Percentiles rank a stretch among this genome's conserved stretches.
These are phyloP conservation scores for Operophtera brumata DNA, from an alignment of 2,888 invertebrate species.

Conservation along the genomic window DNA sequence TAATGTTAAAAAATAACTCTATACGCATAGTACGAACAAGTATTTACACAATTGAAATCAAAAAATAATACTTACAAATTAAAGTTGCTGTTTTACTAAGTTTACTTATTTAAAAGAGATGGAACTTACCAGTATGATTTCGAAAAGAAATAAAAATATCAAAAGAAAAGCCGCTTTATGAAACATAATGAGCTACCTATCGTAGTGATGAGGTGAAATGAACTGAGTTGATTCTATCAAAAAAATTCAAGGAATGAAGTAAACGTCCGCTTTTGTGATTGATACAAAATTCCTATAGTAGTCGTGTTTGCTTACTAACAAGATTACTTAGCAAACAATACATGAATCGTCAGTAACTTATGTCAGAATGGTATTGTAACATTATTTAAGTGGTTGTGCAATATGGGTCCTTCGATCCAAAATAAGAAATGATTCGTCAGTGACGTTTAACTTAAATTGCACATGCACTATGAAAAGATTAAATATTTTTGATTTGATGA, in stretches of 20 bases:
- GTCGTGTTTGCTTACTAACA: slow-evolving; percentile 22
- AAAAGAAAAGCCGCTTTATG: slow-evolving; percentile 38
- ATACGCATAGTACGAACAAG: no score
- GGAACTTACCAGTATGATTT: slow-evolving; percentile 23
- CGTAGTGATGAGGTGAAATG: slow-evolving; percentile 33
- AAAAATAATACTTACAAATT: no score
- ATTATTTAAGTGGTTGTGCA: no score
- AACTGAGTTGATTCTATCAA: slow-evolving; percentile 34
- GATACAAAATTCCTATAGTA: slow-evolving; percentile 10
- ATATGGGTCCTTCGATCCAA: no score
- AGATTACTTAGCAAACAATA: neutral
- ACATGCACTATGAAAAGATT: no score
- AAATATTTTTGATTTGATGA: no score
- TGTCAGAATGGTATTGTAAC: no score
- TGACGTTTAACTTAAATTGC: no score
- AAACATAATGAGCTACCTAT: slow-evolving; percentile 45
- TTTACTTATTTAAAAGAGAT: neutral
- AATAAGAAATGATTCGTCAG: no score
- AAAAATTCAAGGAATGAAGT: slow-evolving; percentile 49
- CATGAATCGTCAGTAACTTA: neutral
- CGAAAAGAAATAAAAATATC: slow-evolving; percentile 28
- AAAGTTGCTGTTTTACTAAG: neutral
- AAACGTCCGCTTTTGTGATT: slow-evolving; percentile 54
- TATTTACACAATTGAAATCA: no score
- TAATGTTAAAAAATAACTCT: no score